Base-by-base conservation (phyloP, 1,140 invertebrate genomes). In the Orius insidiosus region DNA sequence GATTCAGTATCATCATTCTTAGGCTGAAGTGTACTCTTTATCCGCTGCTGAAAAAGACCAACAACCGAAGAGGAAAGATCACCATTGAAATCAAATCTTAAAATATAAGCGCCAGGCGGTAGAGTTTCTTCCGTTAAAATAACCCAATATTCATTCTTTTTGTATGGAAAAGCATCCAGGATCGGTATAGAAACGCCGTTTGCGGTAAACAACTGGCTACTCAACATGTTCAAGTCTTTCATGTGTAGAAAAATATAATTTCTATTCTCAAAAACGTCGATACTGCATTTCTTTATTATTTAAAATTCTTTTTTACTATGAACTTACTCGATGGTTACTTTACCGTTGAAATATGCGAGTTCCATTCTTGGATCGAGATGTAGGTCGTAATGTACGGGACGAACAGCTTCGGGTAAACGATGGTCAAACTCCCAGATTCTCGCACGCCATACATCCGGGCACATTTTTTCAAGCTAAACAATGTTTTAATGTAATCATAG, bases 51-150 rank as follows among this genome's bases (percentile, higher is more conserved):
- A 43, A 43, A 9, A 32, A 24, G 24, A 24, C 24, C 14, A 7
- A 18, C 41, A 8, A 43, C 41, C 5, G 18, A 31, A 32, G 18
- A 9, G 11, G 41, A 43, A 11, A 43, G 24, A 10, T n/a, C n/a
- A 7, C 41, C 18, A n/a, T 43, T 43, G 24, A 14, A 43, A 15
- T 43, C 41, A n/a, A 43, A 30, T 5, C 16, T 43, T 31, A 43
- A 10, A 9, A 31, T 31, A n/a, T 43, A 43, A 15, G 31, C n/a
- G 10, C 41, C 41, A 8, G 41, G 41, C 10, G 18, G n/a, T 15
- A 43, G 30, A 43, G 24, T 43, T 15, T n/a, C 41, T 31, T 43
- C 41, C 4, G 31, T 18, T 11, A 43, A 43, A 14, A 43, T 43
- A 15, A 43, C 41, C 9, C 19, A 31, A 16, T 30, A 43, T 15